Conservation (phyloP, 2,888 invertebrate species). For the Melanostoma mellinum region DNA sequence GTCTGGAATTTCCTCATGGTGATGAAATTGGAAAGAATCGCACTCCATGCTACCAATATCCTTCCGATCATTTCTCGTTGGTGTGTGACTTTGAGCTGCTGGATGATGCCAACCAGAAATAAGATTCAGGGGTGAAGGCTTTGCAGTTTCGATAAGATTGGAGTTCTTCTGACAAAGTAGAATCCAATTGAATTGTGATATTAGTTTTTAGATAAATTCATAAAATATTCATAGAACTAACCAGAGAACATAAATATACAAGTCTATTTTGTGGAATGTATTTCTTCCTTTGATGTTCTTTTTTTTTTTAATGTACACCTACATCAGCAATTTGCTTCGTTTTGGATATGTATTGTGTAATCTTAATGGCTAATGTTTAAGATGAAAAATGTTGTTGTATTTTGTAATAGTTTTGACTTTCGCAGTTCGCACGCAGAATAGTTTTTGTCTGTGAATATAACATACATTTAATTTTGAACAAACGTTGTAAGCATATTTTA, state of each 20-base stretch:
- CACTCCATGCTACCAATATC: slow-evolving; percentile 87
- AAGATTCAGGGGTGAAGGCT: slow-evolving; percentile 42
- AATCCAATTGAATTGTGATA: slow-evolving; percentile 78
- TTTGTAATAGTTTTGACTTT: not conserved
- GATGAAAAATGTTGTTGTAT: slow-evolving; percentile 6
- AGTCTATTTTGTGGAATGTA: slow-evolving; percentile 42
- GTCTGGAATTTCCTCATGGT: slow-evolving; percentile 84
- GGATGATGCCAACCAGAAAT: slow-evolving; percentile 56
- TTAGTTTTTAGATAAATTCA: slow-evolving; percentile 80
- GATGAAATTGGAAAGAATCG: slow-evolving; percentile 86
- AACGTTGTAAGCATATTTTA: slow-evolving; percentile 3
- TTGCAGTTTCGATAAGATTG: slow-evolving; percentile 59
- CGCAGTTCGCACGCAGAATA: not conserved
- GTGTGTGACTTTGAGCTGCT: slow-evolving; percentile 85
- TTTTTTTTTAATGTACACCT: slow-evolving; percentile 3
- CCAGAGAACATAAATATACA: slow-evolving; percentile 51
- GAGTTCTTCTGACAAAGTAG: slow-evolving; percentile 40
- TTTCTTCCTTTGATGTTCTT: slow-evolving; percentile 1
- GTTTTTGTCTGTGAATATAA: not conserved
- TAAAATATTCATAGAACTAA: slow-evolving; percentile 30
- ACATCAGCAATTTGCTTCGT: slow-evolving; percentile 29
- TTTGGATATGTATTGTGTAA: not conserved
- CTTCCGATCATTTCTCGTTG: slow-evolving; percentile 90
- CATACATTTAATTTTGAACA: slow-evolving; percentile 1
- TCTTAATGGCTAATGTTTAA: not conserved